Conservation (phyloP, 2,888 invertebrate species). For the Aspidiotus rigidus region DNA sequence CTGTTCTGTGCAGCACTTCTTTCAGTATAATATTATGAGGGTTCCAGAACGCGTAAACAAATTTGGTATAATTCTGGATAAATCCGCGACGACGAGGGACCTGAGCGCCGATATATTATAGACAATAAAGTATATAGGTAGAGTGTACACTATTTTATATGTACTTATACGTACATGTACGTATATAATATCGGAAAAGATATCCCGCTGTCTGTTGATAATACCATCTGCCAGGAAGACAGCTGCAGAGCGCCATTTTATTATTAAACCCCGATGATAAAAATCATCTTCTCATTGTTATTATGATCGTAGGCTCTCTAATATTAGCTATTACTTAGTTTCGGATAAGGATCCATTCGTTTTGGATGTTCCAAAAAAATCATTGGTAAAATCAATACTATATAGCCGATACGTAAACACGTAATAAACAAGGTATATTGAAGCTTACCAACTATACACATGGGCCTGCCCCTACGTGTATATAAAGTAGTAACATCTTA, state of each 20-base stretch:
- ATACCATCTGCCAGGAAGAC: constrained; percentile 31
- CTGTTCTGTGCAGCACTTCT: too few species aligned
- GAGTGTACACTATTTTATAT: neutral
- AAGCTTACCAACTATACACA: too few species aligned
- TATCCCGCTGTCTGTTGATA: constrained; percentile 25
- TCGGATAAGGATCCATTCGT: constrained; percentile 1
- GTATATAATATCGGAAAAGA: neutral
- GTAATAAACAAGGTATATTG: too few species aligned
- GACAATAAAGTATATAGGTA: too few species aligned
- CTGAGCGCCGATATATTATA: neutral
- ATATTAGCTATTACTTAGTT: neutral
- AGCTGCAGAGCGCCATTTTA: constrained; percentile 30
- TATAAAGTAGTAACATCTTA: too few species aligned
- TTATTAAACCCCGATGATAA: constrained; percentile 20
- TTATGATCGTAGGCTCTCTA: constrained; percentile 22
- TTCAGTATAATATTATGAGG: too few species aligned
- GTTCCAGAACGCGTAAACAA: neutral
- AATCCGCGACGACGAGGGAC: neutral
- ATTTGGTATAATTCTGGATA: neutral
- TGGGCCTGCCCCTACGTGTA: too few species aligned
- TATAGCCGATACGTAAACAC: too few species aligned
- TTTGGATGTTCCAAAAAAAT: neutral
- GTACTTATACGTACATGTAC: neutral
- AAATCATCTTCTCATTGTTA: constrained; percentile 30
- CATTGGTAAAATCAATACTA: too few species aligned